A percentile compares a stretch with the other conserved stretches of the same genome.
phyloP scores from a whole-genome alignment of 1,140 invertebrate genomes.

The Aphelinus certus region DNA sequence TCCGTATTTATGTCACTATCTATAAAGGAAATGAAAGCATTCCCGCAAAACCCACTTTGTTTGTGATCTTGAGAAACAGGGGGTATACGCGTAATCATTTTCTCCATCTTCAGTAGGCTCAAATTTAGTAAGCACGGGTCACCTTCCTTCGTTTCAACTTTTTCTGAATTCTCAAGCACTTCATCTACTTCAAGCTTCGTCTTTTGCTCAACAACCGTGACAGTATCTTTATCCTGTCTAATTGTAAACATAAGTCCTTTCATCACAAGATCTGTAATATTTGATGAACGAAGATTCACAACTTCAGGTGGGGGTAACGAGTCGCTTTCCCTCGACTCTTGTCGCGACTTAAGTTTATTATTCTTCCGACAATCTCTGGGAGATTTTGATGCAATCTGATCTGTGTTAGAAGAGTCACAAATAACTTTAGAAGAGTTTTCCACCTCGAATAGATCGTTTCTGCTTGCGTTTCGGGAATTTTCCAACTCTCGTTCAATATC shows the following conservation, averaged over 20 bases:
- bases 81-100: constrained; percentile 58
- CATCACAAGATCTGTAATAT: constrained; percentile 63
- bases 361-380: constrained; percentile 11
- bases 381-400: background rate
- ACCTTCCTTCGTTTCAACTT: constrained; percentile 58
- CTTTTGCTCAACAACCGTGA: constrained; percentile 60
- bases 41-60: background rate
- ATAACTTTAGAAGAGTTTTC: constrained; percentile 5
- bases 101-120: constrained; percentile 58
- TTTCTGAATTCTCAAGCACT: constrained; percentile 63
- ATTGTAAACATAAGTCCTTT: constrained; percentile 64
- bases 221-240: constrained; percentile 56
- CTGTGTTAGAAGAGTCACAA: constrained; percentile 5
- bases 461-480: constrained; percentile 20
- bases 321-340: constrained; percentile 21
- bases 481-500: constrained; percentile 58
- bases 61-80: constrained; percentile 14
- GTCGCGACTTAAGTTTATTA: background rate
- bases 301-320: constrained; percentile 31
- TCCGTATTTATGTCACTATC: constrained; percentile 15
- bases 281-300: constrained; percentile 50
- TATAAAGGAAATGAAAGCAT: constrained; percentile 25
- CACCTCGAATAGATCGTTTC: background rate
- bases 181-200: constrained; percentile 62
- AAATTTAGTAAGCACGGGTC: constrained; percentile 60